phyloP scores from a whole-genome alignment of 2,797 vertebrate genomes.

The Acipenser ruthenus region DNA sequence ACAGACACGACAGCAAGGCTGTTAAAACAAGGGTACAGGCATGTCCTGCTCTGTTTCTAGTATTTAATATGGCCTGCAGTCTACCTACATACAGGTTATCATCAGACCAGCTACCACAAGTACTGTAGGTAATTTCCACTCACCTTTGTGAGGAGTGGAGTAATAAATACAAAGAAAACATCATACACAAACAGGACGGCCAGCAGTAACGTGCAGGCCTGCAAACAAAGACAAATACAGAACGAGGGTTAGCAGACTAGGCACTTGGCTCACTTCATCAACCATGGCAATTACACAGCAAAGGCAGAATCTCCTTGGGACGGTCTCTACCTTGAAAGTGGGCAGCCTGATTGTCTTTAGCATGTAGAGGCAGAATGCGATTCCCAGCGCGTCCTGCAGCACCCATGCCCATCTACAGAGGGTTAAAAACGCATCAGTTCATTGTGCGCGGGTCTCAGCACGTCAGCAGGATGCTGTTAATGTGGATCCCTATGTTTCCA shows the following conservation, averaged over 20 bases:
- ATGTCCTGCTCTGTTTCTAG: not conserved
- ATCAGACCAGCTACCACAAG: not conserved
- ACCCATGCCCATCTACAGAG: constrained; percentile 87
- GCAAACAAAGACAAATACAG: constrained; percentile 10
- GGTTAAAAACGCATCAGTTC: constrained; percentile 16
- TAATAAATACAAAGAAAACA: constrained; percentile 94
- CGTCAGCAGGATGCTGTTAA: too few species aligned
- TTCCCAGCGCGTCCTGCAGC: constrained; percentile 85
- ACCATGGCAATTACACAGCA: not conserved
- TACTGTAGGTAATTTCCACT: not conserved
- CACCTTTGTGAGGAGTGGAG: constrained; percentile 87
- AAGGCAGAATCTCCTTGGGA: not conserved
- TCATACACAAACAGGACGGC: constrained; percentile 87
- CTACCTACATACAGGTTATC: not conserved
- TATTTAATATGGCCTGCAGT: not conserved
- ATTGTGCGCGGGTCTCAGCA: not conserved
- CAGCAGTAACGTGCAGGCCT: constrained; percentile 90
- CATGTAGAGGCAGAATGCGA: constrained; percentile 93
- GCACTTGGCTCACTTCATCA: not conserved
- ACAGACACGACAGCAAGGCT: not conserved
- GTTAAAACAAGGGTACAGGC: too few species aligned
- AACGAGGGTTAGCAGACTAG: not conserved
- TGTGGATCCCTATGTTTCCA: not conserved
- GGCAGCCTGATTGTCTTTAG: constrained; percentile 88
- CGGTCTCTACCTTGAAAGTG: constrained; percentile 78